A percentile compares a stretch with the other conserved stretches of the same genome.
Evolutionary conservation across 2,797 vertebrate species (phyloP).

Genomic region (Manis javanica): DNA sequence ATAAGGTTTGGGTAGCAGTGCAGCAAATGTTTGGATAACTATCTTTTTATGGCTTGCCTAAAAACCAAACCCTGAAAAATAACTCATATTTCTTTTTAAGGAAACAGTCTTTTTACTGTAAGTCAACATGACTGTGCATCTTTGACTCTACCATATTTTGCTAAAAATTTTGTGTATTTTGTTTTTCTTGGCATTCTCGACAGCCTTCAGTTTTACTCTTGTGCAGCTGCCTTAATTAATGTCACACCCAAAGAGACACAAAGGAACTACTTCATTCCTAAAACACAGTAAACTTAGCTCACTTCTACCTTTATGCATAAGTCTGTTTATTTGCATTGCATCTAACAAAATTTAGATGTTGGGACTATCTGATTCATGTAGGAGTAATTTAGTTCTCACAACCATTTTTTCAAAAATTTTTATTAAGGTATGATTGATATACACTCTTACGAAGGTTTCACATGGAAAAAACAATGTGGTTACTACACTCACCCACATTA

Average conservation of each 20-base stretch:
- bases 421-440: too few relatives aligned
- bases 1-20: background rate
- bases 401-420: too few relatives aligned
- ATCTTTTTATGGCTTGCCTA: conserved; percentile 69
- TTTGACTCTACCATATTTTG: background rate
- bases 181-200: conserved; percentile 60
- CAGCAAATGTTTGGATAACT: conserved; percentile 43
- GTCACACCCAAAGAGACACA: conserved; percentile 66
- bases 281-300: conserved; percentile 68
- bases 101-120: conserved; percentile 59
- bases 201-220: conserved; percentile 70
- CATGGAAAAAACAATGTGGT: too few relatives aligned
- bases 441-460: too few relatives aligned
- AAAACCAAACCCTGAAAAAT: conserved; percentile 62
- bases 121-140: conserved; percentile 58
- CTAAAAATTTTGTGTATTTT: background rate
- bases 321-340: conserved; percentile 58
- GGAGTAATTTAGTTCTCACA: conserved; percentile 44
- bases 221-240: conserved; percentile 53
- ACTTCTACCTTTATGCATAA: conserved; percentile 45
- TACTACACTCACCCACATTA: too few relatives aligned
- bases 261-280: conserved; percentile 71
- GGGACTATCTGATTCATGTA: too few relatives aligned
- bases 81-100: conserved; percentile 12
- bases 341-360: conserved; percentile 60